Evolutionary conservation across 2,888 invertebrate genomes (phyloP), one percentile per base, ranked within the genome.

Genomic region (Leistus spinibarbis): DNA sequence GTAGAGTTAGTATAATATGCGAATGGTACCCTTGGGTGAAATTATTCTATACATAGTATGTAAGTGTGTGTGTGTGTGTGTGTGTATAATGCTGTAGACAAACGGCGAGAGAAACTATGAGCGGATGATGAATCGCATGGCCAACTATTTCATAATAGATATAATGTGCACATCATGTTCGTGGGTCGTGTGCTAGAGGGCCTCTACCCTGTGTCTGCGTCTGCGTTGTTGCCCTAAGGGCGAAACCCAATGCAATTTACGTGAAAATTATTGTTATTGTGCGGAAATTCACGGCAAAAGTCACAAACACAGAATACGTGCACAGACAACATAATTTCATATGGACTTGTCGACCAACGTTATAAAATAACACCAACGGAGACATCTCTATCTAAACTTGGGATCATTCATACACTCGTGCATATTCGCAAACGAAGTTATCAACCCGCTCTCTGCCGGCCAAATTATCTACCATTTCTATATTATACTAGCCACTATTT

Each of bases 221-320:
- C 53, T 24, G 65, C 54, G n/a, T n/a, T 53, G 53, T 53, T 53
- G 54, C 54, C n/a, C n/a, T 54, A 20, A 2, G 10, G 17, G 2
- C 17, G 17, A 16, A 20, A 60, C 23, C 17, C 20, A 2, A 16
- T 16, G 62, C 70, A 70, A 70, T 70, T 70, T 53, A 40, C 62
- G 22, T 27, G 63, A 40, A 54, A 68, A 70, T 70, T 53, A 70
- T 70, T 70, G 63, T 70, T 70, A 70, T 70, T 70, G 70, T 70
- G 69, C 60, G 60, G 60, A 56, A 69, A 69, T 69, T 17, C 53
- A 69, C 69, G 69, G 60, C 19, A 60, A 60, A 60, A 60, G 60
- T 60, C 60, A 60, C 60, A 40, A 40, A 40, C 40, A 40, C 1
- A 40, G 40, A 27, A 4, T 40, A 40, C 40, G 40, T 40, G 40